Evolutionary conservation across 2,888 invertebrate species (phyloP).

Genomic region (Nephrotoma guestfalica): DNA sequence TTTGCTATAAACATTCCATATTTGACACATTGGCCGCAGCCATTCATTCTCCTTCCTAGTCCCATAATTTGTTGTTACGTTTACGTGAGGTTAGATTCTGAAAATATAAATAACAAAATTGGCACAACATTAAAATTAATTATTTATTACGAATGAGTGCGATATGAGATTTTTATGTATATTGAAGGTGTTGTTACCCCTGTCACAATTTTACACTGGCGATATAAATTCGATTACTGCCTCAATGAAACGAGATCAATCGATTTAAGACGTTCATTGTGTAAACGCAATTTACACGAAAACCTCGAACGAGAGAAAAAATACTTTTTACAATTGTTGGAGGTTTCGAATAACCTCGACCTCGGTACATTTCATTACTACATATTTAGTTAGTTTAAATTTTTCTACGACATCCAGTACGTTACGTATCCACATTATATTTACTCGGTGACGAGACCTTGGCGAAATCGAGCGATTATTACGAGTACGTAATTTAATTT

Average conservation of each 20-base stretch:
- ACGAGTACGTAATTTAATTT: neutral
- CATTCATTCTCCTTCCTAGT: conserved; percentile 69
- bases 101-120: conserved; percentile 7
- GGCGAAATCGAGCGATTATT: neutral
- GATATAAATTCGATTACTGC: neutral
- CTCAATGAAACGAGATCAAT: neutral
- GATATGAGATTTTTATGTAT: neutral
- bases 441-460: neutral
- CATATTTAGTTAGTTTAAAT: neutral
- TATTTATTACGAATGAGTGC: neutral
- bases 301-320: neutral
- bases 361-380: neutral
- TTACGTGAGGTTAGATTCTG: neutral
- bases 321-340: neutral
- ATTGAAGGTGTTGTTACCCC: neutral
- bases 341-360: neutral
- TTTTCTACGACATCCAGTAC: neutral
- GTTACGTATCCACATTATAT: neutral
- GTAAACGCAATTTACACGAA: neutral
- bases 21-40: conserved; percentile 80
- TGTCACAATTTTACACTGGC: neutral
- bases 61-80: conserved; percentile 41
- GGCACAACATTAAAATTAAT: conserved; percentile 4
- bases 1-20: conserved; percentile 72
- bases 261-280: neutral